Percentiles rank a stretch among this genome's conserved stretches.
Evolutionary conservation across 1,140 invertebrate genomes (phyloP).

Genomic region (Tribolium castaneum): DNA sequence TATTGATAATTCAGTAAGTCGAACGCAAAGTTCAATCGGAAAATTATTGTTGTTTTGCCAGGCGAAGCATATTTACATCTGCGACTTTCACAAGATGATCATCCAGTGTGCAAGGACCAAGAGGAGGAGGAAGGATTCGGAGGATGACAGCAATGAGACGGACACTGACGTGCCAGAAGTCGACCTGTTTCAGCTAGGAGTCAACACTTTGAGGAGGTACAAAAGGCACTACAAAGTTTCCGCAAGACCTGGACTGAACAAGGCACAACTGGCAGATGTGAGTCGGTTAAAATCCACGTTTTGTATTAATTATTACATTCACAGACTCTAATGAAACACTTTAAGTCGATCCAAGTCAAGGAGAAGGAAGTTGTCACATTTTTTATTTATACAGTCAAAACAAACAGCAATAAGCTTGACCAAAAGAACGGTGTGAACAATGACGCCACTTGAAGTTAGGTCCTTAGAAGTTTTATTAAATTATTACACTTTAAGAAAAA

Average conservation of each 20-base stretch:
- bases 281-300: conserved; percentile 64
- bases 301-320: conserved; percentile 59
- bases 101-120: conserved; percentile 93
- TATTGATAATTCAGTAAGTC: conserved; percentile 83
- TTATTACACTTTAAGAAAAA: conserved; percentile 6
- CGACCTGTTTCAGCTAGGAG: conserved; percentile 92
- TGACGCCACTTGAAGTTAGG: conserved; percentile 67
- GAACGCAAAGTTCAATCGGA: neutral
- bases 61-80: conserved; percentile 96
- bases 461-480: conserved; percentile 42
- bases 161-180: conserved; percentile 91
- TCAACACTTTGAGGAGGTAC: conserved; percentile 92
- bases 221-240: conserved; percentile 94
- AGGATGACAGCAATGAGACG: conserved; percentile 90
- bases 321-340: conserved; percentile 93
- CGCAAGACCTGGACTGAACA: conserved; percentile 90
- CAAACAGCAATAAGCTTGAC: conserved; percentile 92
- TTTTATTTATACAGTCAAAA: conserved; percentile 97
- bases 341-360: conserved; percentile 91
- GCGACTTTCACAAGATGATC: conserved; percentile 94
- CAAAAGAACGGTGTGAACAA: conserved; percentile 84
- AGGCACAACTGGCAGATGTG: conserved; percentile 95
- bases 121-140: conserved; percentile 87
- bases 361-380: conserved; percentile 96
- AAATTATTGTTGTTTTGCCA: conserved; percentile 64